Evolutionary conservation across 2,113 vertebrate species (phyloP).

Genomic region (Haemorhous mexicanus): DNA sequence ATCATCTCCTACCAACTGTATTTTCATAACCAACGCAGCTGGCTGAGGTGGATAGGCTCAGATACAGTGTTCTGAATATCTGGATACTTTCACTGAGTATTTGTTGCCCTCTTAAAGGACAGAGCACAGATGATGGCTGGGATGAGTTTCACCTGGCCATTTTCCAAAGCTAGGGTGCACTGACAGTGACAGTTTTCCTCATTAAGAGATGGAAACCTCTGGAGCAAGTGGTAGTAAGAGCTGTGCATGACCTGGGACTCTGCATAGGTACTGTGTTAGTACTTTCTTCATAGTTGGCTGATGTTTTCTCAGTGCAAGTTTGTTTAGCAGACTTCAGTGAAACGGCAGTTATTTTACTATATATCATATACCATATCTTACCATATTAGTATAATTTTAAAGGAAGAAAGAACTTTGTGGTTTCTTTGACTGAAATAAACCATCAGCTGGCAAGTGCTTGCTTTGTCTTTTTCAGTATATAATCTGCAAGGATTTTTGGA

Average conservation of each 20-base stretch:
- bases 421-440: background rate
- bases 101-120: background rate
- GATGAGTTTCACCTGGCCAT: background rate
- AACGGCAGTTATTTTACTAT: background rate
- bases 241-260: background rate
- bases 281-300: background rate
- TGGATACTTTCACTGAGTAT: background rate
- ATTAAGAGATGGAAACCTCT: background rate
- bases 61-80: background rate
- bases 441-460: background rate
- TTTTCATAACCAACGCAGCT: constrained; percentile 9
- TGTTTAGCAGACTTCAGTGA: background rate
- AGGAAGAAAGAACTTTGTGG: background rate
- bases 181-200: background rate
- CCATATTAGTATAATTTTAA: background rate
- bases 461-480: background rate
- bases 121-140: background rate
- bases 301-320: background rate
- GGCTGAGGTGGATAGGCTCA: background rate
- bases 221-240: background rate
- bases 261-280: background rate
- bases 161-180: background rate
- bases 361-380: background rate
- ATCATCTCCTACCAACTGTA: background rate
- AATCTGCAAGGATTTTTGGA: background rate